Evolutionary conservation across 2,888 invertebrate genomes (phyloP), one percentile per base, ranked within the genome.

Genomic region (Sthenelais limicola): DNA sequence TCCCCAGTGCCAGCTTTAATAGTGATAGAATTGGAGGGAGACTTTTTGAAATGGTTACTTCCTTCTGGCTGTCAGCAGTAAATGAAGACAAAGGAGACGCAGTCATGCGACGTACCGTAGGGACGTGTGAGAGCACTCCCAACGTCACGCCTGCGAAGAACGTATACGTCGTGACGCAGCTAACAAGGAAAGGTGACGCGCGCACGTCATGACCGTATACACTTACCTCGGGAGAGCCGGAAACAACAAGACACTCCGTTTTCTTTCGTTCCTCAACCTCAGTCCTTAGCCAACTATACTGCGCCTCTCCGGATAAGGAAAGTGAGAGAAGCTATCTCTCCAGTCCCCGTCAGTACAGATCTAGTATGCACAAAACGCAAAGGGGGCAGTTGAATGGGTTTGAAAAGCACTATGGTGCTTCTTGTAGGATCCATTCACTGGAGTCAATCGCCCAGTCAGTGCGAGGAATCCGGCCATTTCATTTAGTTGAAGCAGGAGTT

Each of bases 1-100:
- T 26, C 26, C 38, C 38, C 7, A 24, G 3, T 35, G 3, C 38
- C 24, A 43, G 62, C 26, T 62, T 62, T 62, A 62, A 62, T 62
- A 38, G 62, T 62, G 18, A 7, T 12, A 7, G 38, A 62, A 62
- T 62, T 62, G 21, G 62, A 7, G 9, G 38, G 35, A 5, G n/a
- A 24, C 24, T 38, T 35, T 62, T 38, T 62, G 38, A n/a, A 62
- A 62, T 15, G 62, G 21, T 9, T 35, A 43, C 26, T 62, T 62
- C 62, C 62, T 62, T 38, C 62, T 24, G 62, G 62, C 24, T 2
- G 5, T 62, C 26, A 12, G n/a, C 24, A 24, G 21, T 38, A 62
- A 62, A 62, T 62, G 62, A 62, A 62, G 62, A 62, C 62, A 62
- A 43, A 62, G 38, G 62, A 62, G 38, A 38, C 15, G 24, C 24